Base-by-base conservation (phyloP, 2,113 vertebrate species). In the Pogona vitticeps region DNA sequence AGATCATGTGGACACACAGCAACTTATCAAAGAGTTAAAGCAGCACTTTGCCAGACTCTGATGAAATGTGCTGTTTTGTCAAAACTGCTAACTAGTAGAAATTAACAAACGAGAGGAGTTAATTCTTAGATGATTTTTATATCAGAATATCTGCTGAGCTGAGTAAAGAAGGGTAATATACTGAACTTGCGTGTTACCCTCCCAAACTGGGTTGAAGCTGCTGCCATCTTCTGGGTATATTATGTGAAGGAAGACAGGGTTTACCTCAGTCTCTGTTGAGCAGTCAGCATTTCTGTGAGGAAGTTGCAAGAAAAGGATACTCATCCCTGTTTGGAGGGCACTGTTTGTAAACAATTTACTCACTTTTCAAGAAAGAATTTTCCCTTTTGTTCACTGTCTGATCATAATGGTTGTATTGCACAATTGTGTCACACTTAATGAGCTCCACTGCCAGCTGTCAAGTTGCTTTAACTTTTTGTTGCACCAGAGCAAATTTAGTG, bases 1-100 rank as follows among this genome's bases (percentile, higher is more conserved):
- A n/a, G 98, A 98, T 67, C 98, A 99, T 0, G 97, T 98, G 76
- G 98, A 99, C 92, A 98, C 98, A 14, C 97, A 98, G 42, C 97
- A 98, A 91, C 97, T 99, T 89, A 94, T 99, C 46, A 98, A 97
- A 84, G 97, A 97, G 94, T 95, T 99, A 88, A 97, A 96, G 87
- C 95, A 98, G 90, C 98, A 98, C 89, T 99, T 99, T 93, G 95
- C 98, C 2, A 92, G 95, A 94, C 96, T 99, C 86, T 99, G 95
- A 98, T 82, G 28, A 88, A 76, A 1, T 7, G 4, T 67, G 17
- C 89, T 84, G 67, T 23, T 52, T 77, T 58, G 61, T 82, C 68
- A 85, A 76, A 75, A 42, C 0, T 14, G 67, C 86, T 63, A 84
- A 70, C 38, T 52, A 42, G 9, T 23, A 7, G 40, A 31, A 86